A percentile compares a stretch with the other conserved stretches of the same genome.
These are phyloP conservation scores for Ctenopoma kingsleyae DNA, from an alignment of 2,797 vertebrate genomes.

Conservation along the genomic window DNA sequence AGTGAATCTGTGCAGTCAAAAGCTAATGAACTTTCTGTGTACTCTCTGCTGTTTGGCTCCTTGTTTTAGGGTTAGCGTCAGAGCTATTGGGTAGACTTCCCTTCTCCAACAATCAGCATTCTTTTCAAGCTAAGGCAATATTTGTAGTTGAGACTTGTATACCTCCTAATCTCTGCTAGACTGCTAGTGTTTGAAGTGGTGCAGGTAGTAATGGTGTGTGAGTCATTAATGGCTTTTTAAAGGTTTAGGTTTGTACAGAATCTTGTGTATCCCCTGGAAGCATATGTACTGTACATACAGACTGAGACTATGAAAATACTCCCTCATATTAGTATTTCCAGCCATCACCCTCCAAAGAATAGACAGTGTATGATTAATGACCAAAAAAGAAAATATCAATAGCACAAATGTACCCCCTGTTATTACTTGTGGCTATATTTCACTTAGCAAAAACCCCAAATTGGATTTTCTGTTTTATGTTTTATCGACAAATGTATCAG, in stretches of 20 bases:
- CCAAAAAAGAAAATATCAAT: neutral
- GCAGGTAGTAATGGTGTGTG: neutral
- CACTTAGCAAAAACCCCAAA: neutral
- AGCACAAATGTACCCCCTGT: neutral
- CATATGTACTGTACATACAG: neutral
- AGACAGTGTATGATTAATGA: neutral
- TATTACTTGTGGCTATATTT: neutral
- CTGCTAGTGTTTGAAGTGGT: neutral
- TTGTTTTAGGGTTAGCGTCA: constrained; percentile 12
- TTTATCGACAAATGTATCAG: neutral
- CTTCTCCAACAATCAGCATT: neutral
- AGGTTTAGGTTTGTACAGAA: neutral
- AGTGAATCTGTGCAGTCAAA: constrained; percentile 20
- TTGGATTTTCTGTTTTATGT: neutral
- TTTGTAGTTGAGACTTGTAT: neutral
- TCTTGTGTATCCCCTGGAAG: constrained; percentile 1
- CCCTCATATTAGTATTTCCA: neutral
- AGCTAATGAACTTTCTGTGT: constrained; percentile 27
- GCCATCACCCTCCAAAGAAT: too few relatives aligned
- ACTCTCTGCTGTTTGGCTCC: constrained; percentile 15
- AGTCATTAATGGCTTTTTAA: neutral
- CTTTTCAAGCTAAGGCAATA: neutral
- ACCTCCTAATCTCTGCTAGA: neutral
- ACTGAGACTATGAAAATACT: constrained; percentile 2
- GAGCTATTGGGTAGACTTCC: constrained; percentile 2